A percentile compares a stretch with the other conserved stretches of the same genome.
Conservation (phyloP, 2,888 invertebrate genomes). For the Apodemia hepburni region DNA sequence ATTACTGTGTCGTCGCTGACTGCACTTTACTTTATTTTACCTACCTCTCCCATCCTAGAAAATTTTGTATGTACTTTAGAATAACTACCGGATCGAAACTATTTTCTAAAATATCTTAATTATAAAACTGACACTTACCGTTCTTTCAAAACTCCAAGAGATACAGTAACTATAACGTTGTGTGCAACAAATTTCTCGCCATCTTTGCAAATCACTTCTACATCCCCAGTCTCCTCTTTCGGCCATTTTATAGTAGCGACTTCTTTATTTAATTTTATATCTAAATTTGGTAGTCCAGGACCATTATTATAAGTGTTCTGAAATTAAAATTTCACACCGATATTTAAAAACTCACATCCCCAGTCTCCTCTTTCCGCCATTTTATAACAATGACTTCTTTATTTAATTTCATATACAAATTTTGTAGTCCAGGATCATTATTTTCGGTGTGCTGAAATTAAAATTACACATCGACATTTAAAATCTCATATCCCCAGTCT, state of each 20-base stretch:
- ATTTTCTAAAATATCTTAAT: no score
- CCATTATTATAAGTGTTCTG: conserved; percentile 41
- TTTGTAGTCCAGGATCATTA: conserved; percentile 50
- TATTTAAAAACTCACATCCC: conserved; percentile 44
- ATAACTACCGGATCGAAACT: no score
- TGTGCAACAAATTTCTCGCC: conserved; percentile 76
- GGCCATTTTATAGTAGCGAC: conserved; percentile 51
- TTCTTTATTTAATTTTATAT: conserved; percentile 49
- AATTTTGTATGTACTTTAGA: no score
- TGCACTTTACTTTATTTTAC: no score
- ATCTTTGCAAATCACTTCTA: conserved; percentile 69
- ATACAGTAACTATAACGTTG: conserved; percentile 84
- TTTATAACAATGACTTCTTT: conserved; percentile 48
- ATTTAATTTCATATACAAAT: conserved; percentile 46
- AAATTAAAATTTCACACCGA: background rate
- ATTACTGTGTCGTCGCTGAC: no score
- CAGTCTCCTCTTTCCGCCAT: conserved; percentile 42
- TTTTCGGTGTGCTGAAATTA: conserved; percentile 31
- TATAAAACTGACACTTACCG: conserved; percentile 45
- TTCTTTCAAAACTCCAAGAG: conserved; percentile 85
- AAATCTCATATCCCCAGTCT: conserved; percentile 44
- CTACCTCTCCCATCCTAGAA: no score
- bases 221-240: conserved; percentile 37
- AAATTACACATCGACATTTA: background rate
- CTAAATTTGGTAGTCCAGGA: conserved; percentile 46